phyloP scores from a whole-genome alignment of 2,888 invertebrate species.

The Parnassius orleans region DNA sequence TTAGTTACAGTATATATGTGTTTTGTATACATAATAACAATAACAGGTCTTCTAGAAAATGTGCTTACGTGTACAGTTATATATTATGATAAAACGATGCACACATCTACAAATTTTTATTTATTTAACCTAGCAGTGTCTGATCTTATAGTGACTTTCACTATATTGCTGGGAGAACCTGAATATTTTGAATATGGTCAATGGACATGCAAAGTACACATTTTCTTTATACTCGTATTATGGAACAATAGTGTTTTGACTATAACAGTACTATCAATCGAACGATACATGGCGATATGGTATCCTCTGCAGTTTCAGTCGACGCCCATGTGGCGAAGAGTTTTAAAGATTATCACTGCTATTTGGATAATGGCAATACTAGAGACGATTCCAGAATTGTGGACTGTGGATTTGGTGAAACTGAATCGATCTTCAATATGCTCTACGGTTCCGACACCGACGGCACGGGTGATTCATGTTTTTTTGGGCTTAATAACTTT shows the following conservation, averaged over 20 bases:
- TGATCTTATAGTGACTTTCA: constrained; percentile 30
- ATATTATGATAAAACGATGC: constrained; percentile 24
- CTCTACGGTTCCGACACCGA: constrained; percentile 30
- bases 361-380: constrained; percentile 52
- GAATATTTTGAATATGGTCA: constrained; percentile 25
- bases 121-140: constrained; percentile 27
- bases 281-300: constrained; percentile 56
- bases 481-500: constrained; percentile 35
- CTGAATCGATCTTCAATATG: constrained; percentile 34
- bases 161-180: constrained; percentile 31
- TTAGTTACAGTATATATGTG: constrained; percentile 27
- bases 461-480: constrained; percentile 30
- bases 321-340: constrained; percentile 46
- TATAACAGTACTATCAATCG: constrained; percentile 55
- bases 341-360: constrained; percentile 46
- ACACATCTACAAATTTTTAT: constrained; percentile 26
- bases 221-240: constrained; percentile 33
- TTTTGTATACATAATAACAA: constrained; percentile 23
- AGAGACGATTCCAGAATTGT: constrained; percentile 51
- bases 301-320: constrained; percentile 49
- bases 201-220: constrained; percentile 35
- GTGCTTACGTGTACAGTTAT: constrained; percentile 45
- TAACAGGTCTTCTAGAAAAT: constrained; percentile 20
- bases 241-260: constrained; percentile 51
- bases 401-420: constrained; percentile 46